Evolutionary conservation across 2,113 vertebrate species (phyloP).

Genomic region (Passer montanus): DNA sequence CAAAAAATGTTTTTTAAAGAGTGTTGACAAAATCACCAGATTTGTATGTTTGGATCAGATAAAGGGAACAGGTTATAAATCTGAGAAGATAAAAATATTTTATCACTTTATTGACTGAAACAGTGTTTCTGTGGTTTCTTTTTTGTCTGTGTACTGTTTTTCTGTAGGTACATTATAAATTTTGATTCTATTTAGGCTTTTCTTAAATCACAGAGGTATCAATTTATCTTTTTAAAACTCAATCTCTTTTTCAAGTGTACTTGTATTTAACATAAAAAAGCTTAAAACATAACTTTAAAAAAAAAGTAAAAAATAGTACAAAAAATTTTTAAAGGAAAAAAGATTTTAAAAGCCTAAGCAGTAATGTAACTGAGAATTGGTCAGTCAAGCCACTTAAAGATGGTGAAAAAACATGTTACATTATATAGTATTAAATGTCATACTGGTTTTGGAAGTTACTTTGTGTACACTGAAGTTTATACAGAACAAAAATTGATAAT

Average conservation of each 20-base stretch:
- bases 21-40: neutral
- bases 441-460: neutral
- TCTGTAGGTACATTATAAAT: neutral
- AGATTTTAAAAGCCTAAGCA: neutral
- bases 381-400: neutral
- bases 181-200: neutral
- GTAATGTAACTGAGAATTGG: neutral
- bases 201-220: neutral
- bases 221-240: neutral
- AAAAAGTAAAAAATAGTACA: neutral
- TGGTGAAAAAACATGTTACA: neutral
- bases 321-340: neutral
- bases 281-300: neutral
- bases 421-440: rapidly evolving
- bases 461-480: neutral
- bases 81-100: neutral
- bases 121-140: neutral
- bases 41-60: neutral
- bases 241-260: neutral
- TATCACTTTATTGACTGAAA: neutral
- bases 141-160: neutral
- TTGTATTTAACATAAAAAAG: neutral
- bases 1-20: neutral
- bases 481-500: neutral
- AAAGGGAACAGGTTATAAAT: neutral